Evolutionary conservation across 2,888 invertebrate genomes (phyloP).

Genomic region (Horisme vitalbata): DNA sequence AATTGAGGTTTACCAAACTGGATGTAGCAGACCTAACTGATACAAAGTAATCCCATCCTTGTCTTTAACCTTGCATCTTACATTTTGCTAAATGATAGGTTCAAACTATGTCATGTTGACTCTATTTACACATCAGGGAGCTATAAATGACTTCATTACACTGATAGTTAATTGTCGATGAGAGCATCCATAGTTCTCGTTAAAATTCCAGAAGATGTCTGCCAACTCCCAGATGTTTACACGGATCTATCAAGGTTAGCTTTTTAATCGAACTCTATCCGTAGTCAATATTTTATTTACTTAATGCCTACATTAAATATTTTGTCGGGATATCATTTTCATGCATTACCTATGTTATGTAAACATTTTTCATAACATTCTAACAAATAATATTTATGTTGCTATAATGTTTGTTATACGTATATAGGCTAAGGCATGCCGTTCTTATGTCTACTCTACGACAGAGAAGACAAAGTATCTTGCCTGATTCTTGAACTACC

Average conservation of each 20-base stretch:
- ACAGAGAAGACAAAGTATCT: too few relatives aligned
- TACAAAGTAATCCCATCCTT: not conserved
- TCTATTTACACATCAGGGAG: slow-evolving; percentile 25
- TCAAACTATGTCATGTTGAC: slow-evolving; percentile 22
- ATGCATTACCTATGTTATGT: too few relatives aligned
- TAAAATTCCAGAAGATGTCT: slow-evolving; percentile 55
- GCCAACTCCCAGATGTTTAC: slow-evolving; percentile 53
- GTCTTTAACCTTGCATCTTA: slow-evolving; percentile 6
- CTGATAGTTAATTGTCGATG: slow-evolving; percentile 50
- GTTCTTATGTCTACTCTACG: too few relatives aligned
- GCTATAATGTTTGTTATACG: too few relatives aligned
- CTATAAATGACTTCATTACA: slow-evolving; percentile 52
- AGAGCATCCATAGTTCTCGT: slow-evolving; percentile 55
- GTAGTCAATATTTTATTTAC: slow-evolving; percentile 35
- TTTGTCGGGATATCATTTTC: not conserved
- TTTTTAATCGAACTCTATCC: slow-evolving; percentile 47
- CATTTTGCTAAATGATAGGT: slow-evolving; percentile 13
- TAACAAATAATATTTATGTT: too few relatives aligned
- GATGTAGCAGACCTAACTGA: too few relatives aligned
- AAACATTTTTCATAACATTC: too few relatives aligned
- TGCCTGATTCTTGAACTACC: too few relatives aligned
- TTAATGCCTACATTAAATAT: slow-evolving; percentile 16
- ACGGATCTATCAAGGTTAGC: slow-evolving; percentile 46
- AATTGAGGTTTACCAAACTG: too few relatives aligned
- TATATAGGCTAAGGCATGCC: too few relatives aligned